A percentile compares a stretch with the other conserved stretches of the same genome.
Evolutionary conservation across 2,113 vertebrate genomes (phyloP).

Genomic region (Irena cyanogastra): DNA sequence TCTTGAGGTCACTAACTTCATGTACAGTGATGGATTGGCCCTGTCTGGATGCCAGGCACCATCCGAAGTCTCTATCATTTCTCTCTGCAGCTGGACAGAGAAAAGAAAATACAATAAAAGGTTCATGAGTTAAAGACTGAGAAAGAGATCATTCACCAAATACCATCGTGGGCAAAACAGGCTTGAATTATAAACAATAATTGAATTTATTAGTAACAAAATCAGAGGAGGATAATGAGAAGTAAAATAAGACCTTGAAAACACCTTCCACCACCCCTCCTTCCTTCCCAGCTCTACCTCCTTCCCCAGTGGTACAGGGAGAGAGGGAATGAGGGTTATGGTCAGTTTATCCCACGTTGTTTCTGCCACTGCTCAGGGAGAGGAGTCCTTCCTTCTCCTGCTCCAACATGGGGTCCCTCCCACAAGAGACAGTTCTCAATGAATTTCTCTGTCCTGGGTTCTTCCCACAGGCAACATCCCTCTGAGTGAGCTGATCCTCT

Average conservation of each 20-base stretch:
- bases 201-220: neutral
- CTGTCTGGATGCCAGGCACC: neutral
- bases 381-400: no score
- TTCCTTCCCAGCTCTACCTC: neutral
- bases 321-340: neutral
- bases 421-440: accelerated
- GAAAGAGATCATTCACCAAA: neutral
- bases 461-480: neutral
- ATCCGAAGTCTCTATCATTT: neutral
- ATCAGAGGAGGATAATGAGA: neutral
- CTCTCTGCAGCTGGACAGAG: neutral
- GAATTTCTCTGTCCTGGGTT: accelerated
- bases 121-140: neutral
- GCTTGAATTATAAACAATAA: neutral
- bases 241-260: neutral
- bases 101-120: neutral
- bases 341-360: accelerated
- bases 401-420: neutral
- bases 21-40: neutral
- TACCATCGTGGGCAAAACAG: neutral
- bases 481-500: no score
- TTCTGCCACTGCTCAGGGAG: neutral
- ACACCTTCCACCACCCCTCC: no score
- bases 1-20: neutral
- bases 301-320: neutral